phyloP scores from a whole-genome alignment of 2,888 invertebrate species.

The Melieria crassipennis region DNA sequence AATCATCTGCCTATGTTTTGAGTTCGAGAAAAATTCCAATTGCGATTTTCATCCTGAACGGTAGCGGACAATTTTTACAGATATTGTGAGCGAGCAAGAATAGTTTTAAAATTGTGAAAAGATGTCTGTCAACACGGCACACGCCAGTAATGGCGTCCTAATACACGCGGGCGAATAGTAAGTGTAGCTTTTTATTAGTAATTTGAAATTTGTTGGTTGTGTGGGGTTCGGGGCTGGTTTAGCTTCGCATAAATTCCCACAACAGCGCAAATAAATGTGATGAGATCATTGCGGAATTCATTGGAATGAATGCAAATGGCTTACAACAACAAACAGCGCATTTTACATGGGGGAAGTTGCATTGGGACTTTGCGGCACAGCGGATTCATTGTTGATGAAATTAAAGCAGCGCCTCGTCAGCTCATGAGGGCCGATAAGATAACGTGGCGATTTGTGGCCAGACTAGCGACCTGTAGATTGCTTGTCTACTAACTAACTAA shows the following conservation, averaged over 20 bases:
- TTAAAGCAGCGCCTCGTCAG: too few species aligned
- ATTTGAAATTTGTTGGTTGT: neutral
- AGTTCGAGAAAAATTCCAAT: constrained; percentile 24
- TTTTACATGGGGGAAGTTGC: too few species aligned
- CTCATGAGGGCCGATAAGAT: too few species aligned
- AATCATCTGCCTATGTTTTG: constrained; percentile 26
- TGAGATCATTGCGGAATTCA: constrained; percentile 38
- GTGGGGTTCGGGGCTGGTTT: too few species aligned
- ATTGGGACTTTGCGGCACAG: too few species aligned
- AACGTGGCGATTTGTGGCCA: too few species aligned
- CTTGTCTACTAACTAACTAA: too few species aligned
- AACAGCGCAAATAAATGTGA: neutral
- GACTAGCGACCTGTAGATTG: too few species aligned
- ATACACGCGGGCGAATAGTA: constrained; percentile 97
- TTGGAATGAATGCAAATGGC: neutral
- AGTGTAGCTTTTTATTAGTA: constrained; percentile 63
- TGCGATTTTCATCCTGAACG: neutral
- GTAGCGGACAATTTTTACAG: neutral
- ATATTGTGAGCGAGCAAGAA: neutral
- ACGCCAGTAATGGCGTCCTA: constrained; percentile 92
- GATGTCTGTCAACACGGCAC: constrained; percentile 97
- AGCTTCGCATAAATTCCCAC: constrained; percentile 16
- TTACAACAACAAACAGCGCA: too few species aligned
- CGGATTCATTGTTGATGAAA: too few species aligned
- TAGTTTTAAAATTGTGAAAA: constrained; percentile 6